phyloP scores from a whole-genome alignment of 2,888 invertebrate species.

The Rhamnusium bicolor region DNA sequence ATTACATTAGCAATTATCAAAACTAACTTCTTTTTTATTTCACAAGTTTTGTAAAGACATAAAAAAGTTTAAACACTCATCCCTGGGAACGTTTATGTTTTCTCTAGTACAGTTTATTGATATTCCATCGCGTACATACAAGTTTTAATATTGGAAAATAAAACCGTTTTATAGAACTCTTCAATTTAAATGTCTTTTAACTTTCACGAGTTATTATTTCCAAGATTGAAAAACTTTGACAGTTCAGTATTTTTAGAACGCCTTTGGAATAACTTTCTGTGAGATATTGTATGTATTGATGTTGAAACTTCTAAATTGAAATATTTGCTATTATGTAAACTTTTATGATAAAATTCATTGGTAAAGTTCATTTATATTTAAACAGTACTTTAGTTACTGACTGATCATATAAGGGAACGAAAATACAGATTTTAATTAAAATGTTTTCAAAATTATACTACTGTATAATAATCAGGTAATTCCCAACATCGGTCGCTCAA shows the following conservation, averaged over 20 bases:
- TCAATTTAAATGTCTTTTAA: slow-evolving; percentile 55
- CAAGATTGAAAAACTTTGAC: slow-evolving; percentile 63
- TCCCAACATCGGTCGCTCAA: too few species aligned
- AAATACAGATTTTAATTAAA: too few species aligned
- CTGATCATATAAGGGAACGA: too few species aligned
- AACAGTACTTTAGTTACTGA: too few species aligned
- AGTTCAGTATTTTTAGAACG: slow-evolving; percentile 55
- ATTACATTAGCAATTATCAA: not conserved
- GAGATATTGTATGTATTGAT: slow-evolving; percentile 45
- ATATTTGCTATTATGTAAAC: not conserved
- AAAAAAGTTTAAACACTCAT: not conserved
- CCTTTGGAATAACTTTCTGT: slow-evolving; percentile 54
- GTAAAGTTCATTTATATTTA: not conserved
- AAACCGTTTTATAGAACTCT: slow-evolving; percentile 54
- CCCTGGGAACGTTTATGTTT: slow-evolving; percentile 10
- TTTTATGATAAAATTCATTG: not conserved
- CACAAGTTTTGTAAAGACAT: not conserved
- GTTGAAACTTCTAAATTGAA: not conserved
- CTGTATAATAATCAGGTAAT: too few species aligned
- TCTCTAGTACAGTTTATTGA: slow-evolving; percentile 37
- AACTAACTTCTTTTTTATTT: not conserved
- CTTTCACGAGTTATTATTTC: slow-evolving; percentile 59
- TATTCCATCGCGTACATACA: slow-evolving; percentile 46
- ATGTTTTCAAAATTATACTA: too few species aligned
- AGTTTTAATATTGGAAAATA: slow-evolving; percentile 54